Evolutionary conservation across 1,140 invertebrate genomes (phyloP).

Genomic region (Agrilus planipennis): DNA sequence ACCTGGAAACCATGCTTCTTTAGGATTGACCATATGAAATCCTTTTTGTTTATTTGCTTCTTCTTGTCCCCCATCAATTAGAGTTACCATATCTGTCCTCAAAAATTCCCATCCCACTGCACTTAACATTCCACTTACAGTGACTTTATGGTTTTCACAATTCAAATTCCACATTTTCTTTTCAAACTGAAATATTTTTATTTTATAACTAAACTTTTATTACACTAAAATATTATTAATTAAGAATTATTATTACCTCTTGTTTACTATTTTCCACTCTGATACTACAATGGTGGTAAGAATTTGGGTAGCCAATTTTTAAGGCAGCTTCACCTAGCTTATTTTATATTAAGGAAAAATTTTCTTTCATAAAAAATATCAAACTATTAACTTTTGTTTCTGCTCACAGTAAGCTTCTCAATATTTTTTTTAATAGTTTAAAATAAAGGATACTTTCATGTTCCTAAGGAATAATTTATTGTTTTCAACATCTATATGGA

Average conservation of each 20-base stretch:
- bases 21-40: conserved; percentile 76
- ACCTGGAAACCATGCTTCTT: conserved; percentile 79
- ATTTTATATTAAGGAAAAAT: neutral
- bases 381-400: neutral
- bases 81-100: conserved; percentile 49
- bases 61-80: conserved; percentile 55
- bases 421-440: neutral
- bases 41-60: conserved; percentile 58
- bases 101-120: conserved; percentile 73
- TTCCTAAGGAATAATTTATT: conserved; percentile 69
- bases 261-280: conserved; percentile 72
- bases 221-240: conserved; percentile 51
- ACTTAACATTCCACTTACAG: conserved; percentile 53
- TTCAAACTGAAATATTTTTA: conserved; percentile 12
- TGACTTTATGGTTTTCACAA: conserved; percentile 57
- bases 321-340: conserved; percentile 86
- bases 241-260: conserved; percentile 51
- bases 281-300: conserved; percentile 92
- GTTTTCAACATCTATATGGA: conserved; percentile 60
- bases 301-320: conserved; percentile 69
- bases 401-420: conserved; percentile 6
- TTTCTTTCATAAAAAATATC: neutral
- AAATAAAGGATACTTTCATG: conserved; percentile 58
- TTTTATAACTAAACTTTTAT: neutral
- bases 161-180: conserved; percentile 70